Base-by-base conservation (phyloP, 1,140 invertebrate genomes). In the Bombus impatiens region DNA sequence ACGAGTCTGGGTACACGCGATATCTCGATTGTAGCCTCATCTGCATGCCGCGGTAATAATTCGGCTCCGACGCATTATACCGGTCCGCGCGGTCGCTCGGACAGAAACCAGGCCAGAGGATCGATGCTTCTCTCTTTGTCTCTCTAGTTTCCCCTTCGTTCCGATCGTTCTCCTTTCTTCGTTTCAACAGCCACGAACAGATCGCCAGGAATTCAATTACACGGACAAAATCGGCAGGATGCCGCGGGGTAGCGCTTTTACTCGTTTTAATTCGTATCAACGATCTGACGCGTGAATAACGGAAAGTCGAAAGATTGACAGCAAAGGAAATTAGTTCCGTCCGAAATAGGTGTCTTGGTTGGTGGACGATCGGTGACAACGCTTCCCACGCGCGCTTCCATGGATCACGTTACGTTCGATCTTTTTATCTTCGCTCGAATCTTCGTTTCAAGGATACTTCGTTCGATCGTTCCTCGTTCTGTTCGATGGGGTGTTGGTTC, bases 1-100 rank as follows among this genome's bases (percentile, higher is more conserved):
- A 89, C 83, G 84, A 72, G 79, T 74, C 81, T 71, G 65, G 78
- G 89, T 91, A 91, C 82, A 88, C 76, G 91, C 89, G 89, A 91
- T 92, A 92, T 92, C 90, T 90, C 88, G 91, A 92, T 92, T 86
- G 87, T 82, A 82, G 85, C 86, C 88, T 88, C 91, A 91, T 92
- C 90, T 91, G 90, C 90, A 91, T 91, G 84, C 84, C 83, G 71
- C 88, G 84, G 89, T 86, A 91, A 92, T 91, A 90, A 92, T 92
- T 92, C 89, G 91, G 84, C 86, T 86, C 75, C 84, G 80, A 82
- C 74, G 77, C 89, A 86, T 88, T 82, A 84, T 87, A 90, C 86
- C 79, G 88, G 90, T 87, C 85, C 80, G 12, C n/a, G 71, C 86
- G 85, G 82, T 81, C 81, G 80, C 40, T 77, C 0, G 25, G 5